Evolutionary conservation across 2,113 vertebrate genomes (phyloP), one percentile per base, ranked within the genome.

Genomic region (Cebidichthys violaceus): DNA sequence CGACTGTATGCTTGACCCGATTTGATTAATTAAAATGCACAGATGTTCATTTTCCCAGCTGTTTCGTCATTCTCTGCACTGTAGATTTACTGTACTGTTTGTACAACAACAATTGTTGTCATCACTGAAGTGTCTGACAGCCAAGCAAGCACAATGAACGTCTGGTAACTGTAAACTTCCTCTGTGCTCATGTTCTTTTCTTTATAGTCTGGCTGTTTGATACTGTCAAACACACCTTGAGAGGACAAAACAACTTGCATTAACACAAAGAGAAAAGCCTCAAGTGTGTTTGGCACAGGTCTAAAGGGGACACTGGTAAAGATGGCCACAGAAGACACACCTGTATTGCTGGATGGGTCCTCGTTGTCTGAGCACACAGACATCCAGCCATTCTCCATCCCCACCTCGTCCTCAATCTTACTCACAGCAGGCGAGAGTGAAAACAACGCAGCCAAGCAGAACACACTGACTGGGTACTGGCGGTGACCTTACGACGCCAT

Each of bases 391-490:
- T 24, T 73, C 65, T 75, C 57, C 70, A 65, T 64, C 50, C 33
- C 29, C 72, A 77, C 75, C 59, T 68, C 52, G 71, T 83, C 76
- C 69, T 89, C 84, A 81, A 82, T 84, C 87, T 85, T 70, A 35
- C 27, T 82, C 81, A 57, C 84, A 88, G 89, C 82, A 60, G 80
- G 90, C 24, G 22, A 75, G 75, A 83, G 31, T 24, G 57, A 82
- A 85, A 81, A 89, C 59, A 84, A 33, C 54, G 8, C 15, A 80
- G 67, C 31, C 14, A 6, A 70, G 50, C 57, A 66, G 35, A 83
- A 74, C 70, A 73, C 77, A 73, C 47, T 7, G 24, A 27, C 45
- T 47, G 10, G 54, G 61, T 78, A 24, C 59, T 31, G 39, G 45
- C 66, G 54, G 59, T 75, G 59, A 87, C 82, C 62, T 77, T 52